These are phyloP conservation scores for Notocelia uddmanniana DNA, from an alignment of 2,888 invertebrate species.

Conservation along the genomic window DNA sequence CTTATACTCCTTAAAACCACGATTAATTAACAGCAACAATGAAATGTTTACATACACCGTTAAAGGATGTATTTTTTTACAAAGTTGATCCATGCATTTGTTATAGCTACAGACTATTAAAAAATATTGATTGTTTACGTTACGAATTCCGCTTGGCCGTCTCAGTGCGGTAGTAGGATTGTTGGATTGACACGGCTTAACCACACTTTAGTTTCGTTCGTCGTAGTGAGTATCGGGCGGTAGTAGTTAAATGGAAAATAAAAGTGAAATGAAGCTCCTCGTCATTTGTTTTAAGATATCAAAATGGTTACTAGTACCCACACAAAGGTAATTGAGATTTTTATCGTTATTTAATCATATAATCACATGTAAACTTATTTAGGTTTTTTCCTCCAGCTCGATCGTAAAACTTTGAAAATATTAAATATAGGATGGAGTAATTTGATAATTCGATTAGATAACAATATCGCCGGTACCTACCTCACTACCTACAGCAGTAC, in stretches of 20 bases:
- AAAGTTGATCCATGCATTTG: not conserved
- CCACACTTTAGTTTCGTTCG: slow-evolving; percentile 9
- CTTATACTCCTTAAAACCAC: not conserved
- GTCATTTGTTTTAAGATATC: slow-evolving; percentile 52
- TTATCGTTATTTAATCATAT: too few relatives aligned
- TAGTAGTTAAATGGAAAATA: slow-evolving; percentile 18
- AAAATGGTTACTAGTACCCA: slow-evolving; percentile 55
- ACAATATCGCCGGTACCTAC: too few relatives aligned
- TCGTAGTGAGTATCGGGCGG: not conserved
- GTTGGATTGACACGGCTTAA: slow-evolving; percentile 9
- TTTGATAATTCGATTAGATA: too few relatives aligned
- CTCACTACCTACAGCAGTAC: too few relatives aligned
- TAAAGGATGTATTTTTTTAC: not conserved
- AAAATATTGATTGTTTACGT: slow-evolving; percentile 37
- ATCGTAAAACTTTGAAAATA: too few relatives aligned
- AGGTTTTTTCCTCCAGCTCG: too few relatives aligned
- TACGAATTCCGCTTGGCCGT: slow-evolving; percentile 23
- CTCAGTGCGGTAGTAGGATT: slow-evolving; percentile 1
- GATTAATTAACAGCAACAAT: not conserved
- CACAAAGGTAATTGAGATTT: slow-evolving; percentile 53
- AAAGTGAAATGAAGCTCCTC: slow-evolving; percentile 29
- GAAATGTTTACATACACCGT: slow-evolving; percentile 3
- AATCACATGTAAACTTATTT: too few relatives aligned
- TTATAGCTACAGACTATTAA: not conserved
- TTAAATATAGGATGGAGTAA: too few relatives aligned